phyloP scores from a whole-genome alignment of 2,113 vertebrate genomes.

The Campylomormyrus tamandua region DNA sequence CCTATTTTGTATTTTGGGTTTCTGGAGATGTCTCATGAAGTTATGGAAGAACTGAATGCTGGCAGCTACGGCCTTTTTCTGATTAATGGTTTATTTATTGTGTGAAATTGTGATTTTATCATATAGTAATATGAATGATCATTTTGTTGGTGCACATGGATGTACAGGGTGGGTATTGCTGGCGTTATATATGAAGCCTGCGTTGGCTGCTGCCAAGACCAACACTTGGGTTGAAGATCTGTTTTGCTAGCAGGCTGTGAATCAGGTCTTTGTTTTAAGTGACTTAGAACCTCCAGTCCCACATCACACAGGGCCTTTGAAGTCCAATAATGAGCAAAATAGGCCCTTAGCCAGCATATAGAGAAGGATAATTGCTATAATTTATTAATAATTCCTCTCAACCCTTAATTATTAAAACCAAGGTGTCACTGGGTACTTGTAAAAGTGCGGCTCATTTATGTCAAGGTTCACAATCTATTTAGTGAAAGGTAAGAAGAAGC shows the following conservation, averaged over 20 bases:
- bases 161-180: neutral
- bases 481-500: neutral
- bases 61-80: neutral
- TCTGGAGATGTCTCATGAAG: neutral
- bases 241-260: conserved; percentile 15
- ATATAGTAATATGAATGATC: neutral
- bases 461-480: neutral
- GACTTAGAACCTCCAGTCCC: neutral
- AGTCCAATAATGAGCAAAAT: conserved; percentile 10
- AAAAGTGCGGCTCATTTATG: neutral
- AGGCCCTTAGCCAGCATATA: neutral
- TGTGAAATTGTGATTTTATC: neutral
- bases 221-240: conserved; percentile 22
- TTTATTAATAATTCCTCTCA: conserved; percentile 9
- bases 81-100: neutral
- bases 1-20: neutral
- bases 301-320: conserved; percentile 13
- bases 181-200: conserved; percentile 22
- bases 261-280: conserved; percentile 29
- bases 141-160: neutral
- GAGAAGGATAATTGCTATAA: conserved; percentile 4
- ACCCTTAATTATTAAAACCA: conserved; percentile 1
- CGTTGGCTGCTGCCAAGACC: conserved; percentile 29
- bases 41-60: neutral
- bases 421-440: neutral